Percentiles rank a stretch among this genome's conserved stretches.
phyloP scores from a whole-genome alignment of 2,113 vertebrate species.

The Rhynchomys soricoides region DNA sequence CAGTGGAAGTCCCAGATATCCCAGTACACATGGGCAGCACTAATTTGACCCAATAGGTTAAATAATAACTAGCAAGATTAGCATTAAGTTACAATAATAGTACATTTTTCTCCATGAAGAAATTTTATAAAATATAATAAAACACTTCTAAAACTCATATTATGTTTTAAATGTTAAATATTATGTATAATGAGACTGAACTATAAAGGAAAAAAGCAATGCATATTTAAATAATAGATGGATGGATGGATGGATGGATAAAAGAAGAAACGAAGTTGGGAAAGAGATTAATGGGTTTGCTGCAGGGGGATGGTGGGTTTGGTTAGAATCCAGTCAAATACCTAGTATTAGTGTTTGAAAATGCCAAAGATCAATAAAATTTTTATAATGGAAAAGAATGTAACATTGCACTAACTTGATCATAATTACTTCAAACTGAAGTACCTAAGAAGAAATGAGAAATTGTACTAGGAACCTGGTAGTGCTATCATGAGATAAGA shows the following conservation, averaged over 20 bases:
- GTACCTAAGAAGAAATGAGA: background rate
- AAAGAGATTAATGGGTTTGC: background rate
- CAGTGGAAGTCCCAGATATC: background rate
- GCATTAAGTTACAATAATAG: background rate
- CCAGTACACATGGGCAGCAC: fast-evolving
- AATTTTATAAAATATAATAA: background rate
- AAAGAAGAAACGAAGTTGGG: background rate
- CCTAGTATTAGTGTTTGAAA: background rate
- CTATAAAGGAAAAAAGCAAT: background rate
- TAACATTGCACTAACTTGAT: background rate
- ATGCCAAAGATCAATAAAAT: too few species aligned
- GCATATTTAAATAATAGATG: too few species aligned
- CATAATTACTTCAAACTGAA: background rate
- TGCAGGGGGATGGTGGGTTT: fast-evolving
- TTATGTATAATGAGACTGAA: background rate
- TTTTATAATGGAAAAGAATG: background rate
- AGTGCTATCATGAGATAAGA: background rate
- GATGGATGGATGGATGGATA: background rate
- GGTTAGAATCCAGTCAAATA: background rate
- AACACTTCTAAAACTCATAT: background rate
- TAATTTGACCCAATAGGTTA: background rate
- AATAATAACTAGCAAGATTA: background rate
- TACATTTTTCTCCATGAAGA: background rate
- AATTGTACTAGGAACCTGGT: background rate
- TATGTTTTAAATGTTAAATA: background rate